Percentiles rank a stretch among this genome's conserved stretches.
These are phyloP conservation scores for Hemicordylus capensis DNA, from an alignment of 2,113 vertebrate species.

Conservation along the genomic window DNA sequence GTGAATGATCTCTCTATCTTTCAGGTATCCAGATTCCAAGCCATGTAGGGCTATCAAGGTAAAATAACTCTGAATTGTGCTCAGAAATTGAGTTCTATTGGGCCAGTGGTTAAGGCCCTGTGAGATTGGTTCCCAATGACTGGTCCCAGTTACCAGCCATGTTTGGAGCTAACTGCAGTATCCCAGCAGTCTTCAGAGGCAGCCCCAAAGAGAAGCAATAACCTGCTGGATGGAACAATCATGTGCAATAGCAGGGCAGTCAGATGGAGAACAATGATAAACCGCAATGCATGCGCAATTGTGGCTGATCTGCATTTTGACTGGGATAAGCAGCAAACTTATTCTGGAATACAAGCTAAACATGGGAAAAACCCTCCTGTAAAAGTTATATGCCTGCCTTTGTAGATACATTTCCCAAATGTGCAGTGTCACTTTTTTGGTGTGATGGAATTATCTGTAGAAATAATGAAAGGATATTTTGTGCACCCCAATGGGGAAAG, in stretches of 20 bases:
- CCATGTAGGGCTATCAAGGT: too few species aligned
- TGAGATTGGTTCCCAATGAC: too few species aligned
- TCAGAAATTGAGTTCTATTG: too few species aligned
- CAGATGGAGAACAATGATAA: not conserved
- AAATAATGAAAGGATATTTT: not conserved
- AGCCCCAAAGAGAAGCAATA: too few species aligned
- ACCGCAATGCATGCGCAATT: not conserved
- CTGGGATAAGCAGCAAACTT: not conserved
- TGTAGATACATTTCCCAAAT: not conserved
- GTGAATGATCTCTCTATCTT: too few species aligned
- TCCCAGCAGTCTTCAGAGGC: too few species aligned
- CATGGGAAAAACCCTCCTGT: not conserved
- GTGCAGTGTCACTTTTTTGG: not conserved
- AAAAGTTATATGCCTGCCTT: not conserved
- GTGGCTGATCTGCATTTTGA: not conserved
- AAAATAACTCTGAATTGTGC: too few species aligned
- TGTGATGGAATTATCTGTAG: not conserved
- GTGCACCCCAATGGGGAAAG: not conserved
- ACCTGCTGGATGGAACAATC: too few species aligned
- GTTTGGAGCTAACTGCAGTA: too few species aligned
- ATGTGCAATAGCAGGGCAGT: not conserved
- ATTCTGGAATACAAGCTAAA: not conserved
- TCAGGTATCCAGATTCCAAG: too few species aligned
- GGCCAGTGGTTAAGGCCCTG: too few species aligned
- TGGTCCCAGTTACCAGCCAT: too few species aligned